Percentiles rank a stretch among this genome's conserved stretches.
Conservation (phyloP, 2,888 invertebrate genomes). For the Hybos culiciformis region DNA sequence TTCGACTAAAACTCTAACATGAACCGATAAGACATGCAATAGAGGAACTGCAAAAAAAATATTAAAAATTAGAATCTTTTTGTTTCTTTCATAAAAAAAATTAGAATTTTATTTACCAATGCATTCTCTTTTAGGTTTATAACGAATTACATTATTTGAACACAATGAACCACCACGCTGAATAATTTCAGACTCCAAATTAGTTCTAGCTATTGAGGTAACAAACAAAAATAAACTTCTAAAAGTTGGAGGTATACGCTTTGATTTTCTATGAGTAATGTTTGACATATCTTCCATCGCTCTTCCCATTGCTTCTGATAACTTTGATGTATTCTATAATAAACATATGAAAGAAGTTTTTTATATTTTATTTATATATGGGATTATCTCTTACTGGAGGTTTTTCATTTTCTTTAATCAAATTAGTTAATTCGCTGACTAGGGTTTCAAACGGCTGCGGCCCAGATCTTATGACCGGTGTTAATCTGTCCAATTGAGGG, state of each 20-base stretch:
- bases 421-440: constrained; percentile 38
- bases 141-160: constrained; percentile 43
- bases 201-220: constrained; percentile 77
- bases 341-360: constrained; percentile 3
- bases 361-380: neutral
- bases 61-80: neutral
- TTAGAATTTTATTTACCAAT: constrained; percentile 46
- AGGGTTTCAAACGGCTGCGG: constrained; percentile 32
- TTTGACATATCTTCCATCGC: constrained; percentile 91
- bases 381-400: constrained; percentile 41
- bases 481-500: constrained; percentile 52
- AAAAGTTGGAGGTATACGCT: constrained; percentile 49
- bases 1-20: constrained; percentile 56
- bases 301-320: constrained; percentile 79
- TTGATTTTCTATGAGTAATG: constrained; percentile 67
- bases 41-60: constrained; percentile 55
- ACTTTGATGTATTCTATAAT: constrained; percentile 48
- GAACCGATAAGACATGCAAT: constrained; percentile 74
- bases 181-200: constrained; percentile 83
- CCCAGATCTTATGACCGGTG: constrained; percentile 48
- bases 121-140: constrained; percentile 65
- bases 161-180: constrained; percentile 73
- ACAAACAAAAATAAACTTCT: constrained; percentile 77
- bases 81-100: neutral
- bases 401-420: constrained; percentile 53